Evolutionary conservation across 2,113 vertebrate species (phyloP).

Genomic region (Pipra filicauda): DNA sequence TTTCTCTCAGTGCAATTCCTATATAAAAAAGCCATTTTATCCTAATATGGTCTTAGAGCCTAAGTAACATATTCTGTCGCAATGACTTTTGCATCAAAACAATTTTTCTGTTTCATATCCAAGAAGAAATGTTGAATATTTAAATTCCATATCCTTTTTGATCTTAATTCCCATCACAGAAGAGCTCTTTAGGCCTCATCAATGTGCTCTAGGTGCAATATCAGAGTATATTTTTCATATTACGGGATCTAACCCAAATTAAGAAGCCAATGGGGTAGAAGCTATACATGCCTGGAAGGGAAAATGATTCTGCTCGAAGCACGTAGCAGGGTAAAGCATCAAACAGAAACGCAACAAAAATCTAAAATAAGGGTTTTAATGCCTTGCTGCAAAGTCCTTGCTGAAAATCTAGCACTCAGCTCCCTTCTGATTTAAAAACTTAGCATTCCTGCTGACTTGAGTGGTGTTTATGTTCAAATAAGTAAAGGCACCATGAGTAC

Average conservation of each 20-base stretch:
- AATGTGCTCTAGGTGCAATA: conserved; percentile 58
- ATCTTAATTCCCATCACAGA: conserved; percentile 64
- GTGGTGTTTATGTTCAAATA: conserved; percentile 29
- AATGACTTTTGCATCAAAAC: conserved; percentile 62
- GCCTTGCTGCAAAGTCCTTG: background rate
- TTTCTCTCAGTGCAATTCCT: conserved; percentile 15
- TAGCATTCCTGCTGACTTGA: conserved; percentile 23
- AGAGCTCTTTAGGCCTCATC: conserved; percentile 52
- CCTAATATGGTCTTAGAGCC: conserved; percentile 35
- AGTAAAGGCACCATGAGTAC: background rate
- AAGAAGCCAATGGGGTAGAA: conserved; percentile 47
- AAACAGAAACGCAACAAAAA: background rate
- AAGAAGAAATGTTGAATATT: conserved; percentile 59
- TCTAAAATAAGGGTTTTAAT: background rate
- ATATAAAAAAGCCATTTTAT: conserved; percentile 47
- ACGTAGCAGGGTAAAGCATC: background rate
- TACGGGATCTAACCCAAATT: conserved; percentile 59
- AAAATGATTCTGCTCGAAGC: conserved; percentile 5
- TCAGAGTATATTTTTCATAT: conserved; percentile 43
- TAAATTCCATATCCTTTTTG: conserved; percentile 62
- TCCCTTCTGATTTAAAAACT: background rate
- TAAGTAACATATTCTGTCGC: conserved; percentile 52
- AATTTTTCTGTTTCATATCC: conserved; percentile 54
- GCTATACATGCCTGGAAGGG: conserved; percentile 20
- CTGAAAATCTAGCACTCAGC: background rate